Conservation (phyloP, 1,140 invertebrate species). For the Drosophila yakuba region DNA sequence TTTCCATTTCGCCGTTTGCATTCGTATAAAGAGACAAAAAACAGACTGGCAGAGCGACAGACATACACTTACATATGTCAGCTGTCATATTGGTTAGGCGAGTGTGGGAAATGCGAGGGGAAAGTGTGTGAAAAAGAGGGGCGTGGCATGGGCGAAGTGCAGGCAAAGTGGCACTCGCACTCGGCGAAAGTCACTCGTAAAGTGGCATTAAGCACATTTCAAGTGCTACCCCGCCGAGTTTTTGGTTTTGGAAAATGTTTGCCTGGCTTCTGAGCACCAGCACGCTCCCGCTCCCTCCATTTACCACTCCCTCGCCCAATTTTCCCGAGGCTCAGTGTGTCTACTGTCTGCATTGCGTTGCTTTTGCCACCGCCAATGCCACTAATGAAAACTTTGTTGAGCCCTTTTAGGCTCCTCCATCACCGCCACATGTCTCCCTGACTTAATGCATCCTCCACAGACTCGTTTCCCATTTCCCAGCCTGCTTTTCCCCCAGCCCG, state of each 20-base stretch:
- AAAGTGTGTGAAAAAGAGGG: slow-evolving; percentile 1
- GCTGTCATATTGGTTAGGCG: slow-evolving; percentile 74
- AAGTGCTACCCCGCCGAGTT: slow-evolving; percentile 68
- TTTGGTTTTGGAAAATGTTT: slow-evolving; percentile 69
- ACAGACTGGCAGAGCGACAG: slow-evolving; percentile 12
- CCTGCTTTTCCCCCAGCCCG: background rate
- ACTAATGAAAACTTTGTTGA: slow-evolving; percentile 80
- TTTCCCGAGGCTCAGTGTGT: slow-evolving; percentile 3
- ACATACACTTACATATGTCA: slow-evolving; percentile 78
- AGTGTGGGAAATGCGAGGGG: slow-evolving; percentile 13
- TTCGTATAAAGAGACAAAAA: slow-evolving; percentile 49
- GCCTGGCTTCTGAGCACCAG: slow-evolving; percentile 48
- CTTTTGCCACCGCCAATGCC: slow-evolving; percentile 64
- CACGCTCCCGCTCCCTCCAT: background rate
- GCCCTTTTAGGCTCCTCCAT: slow-evolving; percentile 71
- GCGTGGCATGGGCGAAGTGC: slow-evolving; percentile 39
- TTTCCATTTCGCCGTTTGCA: slow-evolving; percentile 21
- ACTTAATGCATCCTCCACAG: slow-evolving; percentile 42
- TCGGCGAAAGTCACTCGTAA: slow-evolving; percentile 79
- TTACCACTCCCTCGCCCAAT: background rate
- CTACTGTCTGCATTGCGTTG: slow-evolving; percentile 42
- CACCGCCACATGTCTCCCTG: slow-evolving; percentile 62
- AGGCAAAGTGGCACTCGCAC: slow-evolving; percentile 77
- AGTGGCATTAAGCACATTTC: slow-evolving; percentile 81
- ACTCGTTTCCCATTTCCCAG: slow-evolving; percentile 6